A percentile compares a stretch with the other conserved stretches of the same genome.
These are phyloP conservation scores for Pithys albifrons DNA, from an alignment of 2,113 vertebrate genomes.

Conservation along the genomic window DNA sequence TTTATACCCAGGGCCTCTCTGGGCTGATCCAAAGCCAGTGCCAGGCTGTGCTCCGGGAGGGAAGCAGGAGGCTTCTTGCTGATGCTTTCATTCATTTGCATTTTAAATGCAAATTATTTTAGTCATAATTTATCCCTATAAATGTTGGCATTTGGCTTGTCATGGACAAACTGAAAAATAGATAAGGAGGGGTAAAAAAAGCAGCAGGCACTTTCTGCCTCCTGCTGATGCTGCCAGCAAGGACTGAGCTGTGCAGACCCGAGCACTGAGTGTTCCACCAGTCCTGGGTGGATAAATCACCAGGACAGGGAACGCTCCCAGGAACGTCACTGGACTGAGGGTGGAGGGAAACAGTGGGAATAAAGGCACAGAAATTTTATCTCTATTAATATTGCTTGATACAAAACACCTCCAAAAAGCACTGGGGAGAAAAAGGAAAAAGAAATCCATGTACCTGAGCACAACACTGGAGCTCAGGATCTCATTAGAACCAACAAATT, in stretches of 20 bases:
- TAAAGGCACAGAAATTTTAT: neutral
- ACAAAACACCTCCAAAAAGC: neutral
- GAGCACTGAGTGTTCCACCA: neutral
- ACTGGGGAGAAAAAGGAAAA: neutral
- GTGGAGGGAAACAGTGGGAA: neutral
- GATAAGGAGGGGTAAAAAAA: neutral
- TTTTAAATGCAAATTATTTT: conserved; percentile 65
- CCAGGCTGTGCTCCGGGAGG: neutral
- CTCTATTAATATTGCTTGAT: neutral
- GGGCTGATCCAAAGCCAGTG: neutral
- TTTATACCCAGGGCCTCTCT: neutral
- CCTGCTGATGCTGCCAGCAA: neutral
- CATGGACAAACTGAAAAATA: conserved; percentile 26
- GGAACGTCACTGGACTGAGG: accelerated
- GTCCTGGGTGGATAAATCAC: neutral
- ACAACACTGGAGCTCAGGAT: neutral
- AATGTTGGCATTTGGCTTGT: conserved; percentile 48
- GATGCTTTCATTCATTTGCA: conserved; percentile 48
- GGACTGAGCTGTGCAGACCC: neutral
- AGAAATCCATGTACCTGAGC: accelerated
- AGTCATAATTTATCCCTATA: conserved; percentile 46
- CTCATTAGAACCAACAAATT: neutral
- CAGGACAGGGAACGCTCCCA: neutral
- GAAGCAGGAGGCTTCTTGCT: conserved; percentile 48
- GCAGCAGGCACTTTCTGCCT: neutral